Base-by-base conservation (phyloP, 92 coral and sea anemone species). In the Paragorgia papillata region DNA sequence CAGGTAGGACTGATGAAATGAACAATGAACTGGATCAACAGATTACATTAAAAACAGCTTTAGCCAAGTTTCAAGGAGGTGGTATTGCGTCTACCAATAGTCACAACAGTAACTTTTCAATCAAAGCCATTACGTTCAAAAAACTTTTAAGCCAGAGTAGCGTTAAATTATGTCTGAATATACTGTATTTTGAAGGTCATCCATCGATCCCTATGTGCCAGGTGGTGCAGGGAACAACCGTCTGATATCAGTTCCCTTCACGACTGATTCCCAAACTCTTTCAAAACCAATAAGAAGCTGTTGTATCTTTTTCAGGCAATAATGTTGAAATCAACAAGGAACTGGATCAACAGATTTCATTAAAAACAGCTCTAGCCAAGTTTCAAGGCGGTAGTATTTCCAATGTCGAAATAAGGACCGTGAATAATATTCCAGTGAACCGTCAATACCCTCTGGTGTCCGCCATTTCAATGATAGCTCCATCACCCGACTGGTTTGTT, bases 401-500 rank as follows among this genome's bases (percentile, higher is more conserved):
- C 14, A 31, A 51, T 41, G 21, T 21, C 3, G 50, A 15, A n/a
- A 46, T 41, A 9, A 22, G 25, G 27, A 21, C 7, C 0, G 57
- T 33, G 17, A 21, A 21, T 17, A 0, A 74, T 28, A 61, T 74
- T 53, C 35, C 41, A 26, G 80, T 74, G 31, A 74, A 57, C 80
- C 19, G 32, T 3, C 39, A 62, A 17, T 62, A 62, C 53, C 74
- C 82, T 20, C 82, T 76, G 3, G 82, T 76, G 39, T 76, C 82
- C 33, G 68, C 29, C 19, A 54, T 76, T 7, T 60, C 82, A 53
- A 76, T 76, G 80, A 75, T 75, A 12, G 80, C 80, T 10, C 82
- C 82, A 31, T 76, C 74, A 62, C 82, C 82, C 1, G 82, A 76
- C 37, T 76, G 82, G 82, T 76, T 76, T 62, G 62, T 62, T 46